Percentiles rank a stretch among this genome's conserved stretches.
phyloP scores from a whole-genome alignment of 2,888 invertebrate species.

The Balanococcus diminutus region DNA sequence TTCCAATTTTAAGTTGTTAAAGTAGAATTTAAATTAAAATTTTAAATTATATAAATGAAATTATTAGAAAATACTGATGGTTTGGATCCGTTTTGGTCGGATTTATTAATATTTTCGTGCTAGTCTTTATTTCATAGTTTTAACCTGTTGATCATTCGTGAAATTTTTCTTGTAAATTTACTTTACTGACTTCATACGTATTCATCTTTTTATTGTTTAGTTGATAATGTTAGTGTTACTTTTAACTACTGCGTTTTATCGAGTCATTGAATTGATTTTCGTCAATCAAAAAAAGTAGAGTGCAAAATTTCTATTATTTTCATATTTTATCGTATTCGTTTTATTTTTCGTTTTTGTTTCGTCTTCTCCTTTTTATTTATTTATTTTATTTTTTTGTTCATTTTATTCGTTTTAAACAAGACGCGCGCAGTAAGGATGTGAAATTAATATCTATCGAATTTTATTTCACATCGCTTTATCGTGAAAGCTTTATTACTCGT shows the following conservation, averaged over 20 bases:
- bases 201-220: slow-evolving; percentile 48
- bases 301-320: slow-evolving; percentile 26
- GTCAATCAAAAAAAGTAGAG: slow-evolving; percentile 43
- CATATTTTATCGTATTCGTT: slow-evolving; percentile 27
- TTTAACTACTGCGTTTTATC: slow-evolving; percentile 37
- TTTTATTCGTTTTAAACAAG: not conserved
- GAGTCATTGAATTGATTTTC: slow-evolving; percentile 34
- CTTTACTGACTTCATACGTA: slow-evolving; percentile 44
- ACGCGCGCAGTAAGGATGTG: not conserved
- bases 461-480: not conserved
- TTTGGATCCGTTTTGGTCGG: not conserved
- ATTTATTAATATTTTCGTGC: slow-evolving; percentile 36
- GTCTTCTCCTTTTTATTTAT: not conserved
- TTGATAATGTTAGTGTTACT: slow-evolving; percentile 32
- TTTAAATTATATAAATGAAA: slow-evolving; percentile 9
- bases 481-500: slow-evolving; percentile 3
- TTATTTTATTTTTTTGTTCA: not conserved
- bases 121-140: slow-evolving; percentile 48
- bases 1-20: slow-evolving; percentile 34
- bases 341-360: not conserved
- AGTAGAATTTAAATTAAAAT: not conserved
- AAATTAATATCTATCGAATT: not conserved
- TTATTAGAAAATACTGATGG: slow-evolving; percentile 20
- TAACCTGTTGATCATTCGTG: slow-evolving; percentile 36
- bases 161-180: slow-evolving; percentile 45